phyloP scores from a whole-genome alignment of 2,888 invertebrate species.

The Trachelus iudaicus region DNA sequence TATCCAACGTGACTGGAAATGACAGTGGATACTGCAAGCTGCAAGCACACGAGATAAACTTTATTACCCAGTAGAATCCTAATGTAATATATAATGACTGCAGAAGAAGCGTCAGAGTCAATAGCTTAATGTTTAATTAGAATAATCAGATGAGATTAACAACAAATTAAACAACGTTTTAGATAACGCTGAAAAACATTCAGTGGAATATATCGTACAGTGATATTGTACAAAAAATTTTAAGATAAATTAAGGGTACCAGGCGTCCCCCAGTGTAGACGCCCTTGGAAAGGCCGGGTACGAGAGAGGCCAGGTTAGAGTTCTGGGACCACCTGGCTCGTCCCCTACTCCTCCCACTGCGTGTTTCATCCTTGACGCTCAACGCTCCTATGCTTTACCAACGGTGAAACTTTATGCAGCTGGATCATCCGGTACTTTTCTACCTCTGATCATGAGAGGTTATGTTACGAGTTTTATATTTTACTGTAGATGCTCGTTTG shows the following conservation, averaged over 20 bases:
- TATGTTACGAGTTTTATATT: background rate
- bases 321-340: constrained; percentile 4
- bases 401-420: background rate
- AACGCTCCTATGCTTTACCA: background rate
- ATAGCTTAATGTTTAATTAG: background rate
- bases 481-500: background rate
- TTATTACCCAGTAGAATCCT: background rate
- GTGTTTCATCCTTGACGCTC: background rate
- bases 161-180: background rate
- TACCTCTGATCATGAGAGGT: background rate
- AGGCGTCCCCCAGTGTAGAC: background rate
- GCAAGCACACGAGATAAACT: background rate
- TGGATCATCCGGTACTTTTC: background rate
- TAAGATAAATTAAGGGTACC: background rate
- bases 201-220: background rate
- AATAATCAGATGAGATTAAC: background rate
- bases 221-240: background rate
- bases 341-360: constrained; percentile 5
- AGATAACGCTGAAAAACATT: background rate
- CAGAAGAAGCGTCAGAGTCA: background rate
- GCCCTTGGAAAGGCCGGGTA: constrained; percentile 1
- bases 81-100: background rate
- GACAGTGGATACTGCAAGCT: background rate
- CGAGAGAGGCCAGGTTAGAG: background rate
- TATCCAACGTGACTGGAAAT: background rate